These are phyloP conservation scores for Elysia chlorotica DNA, from an alignment of 1,140 invertebrate genomes.

Conservation along the genomic window DNA sequence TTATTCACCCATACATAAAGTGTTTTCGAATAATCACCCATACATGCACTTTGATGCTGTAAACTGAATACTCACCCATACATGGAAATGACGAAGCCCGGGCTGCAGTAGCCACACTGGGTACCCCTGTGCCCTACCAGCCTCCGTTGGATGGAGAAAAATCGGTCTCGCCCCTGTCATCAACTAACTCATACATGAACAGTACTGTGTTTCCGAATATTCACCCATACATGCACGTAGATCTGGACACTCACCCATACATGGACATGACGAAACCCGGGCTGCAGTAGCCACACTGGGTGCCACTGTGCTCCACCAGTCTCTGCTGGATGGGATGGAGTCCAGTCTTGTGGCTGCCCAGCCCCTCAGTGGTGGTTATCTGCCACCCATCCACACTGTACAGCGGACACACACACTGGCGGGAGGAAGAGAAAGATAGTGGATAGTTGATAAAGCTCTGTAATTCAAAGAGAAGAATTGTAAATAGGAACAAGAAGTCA, in stretches of 20 bases:
- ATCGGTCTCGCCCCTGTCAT: constrained; percentile 1
- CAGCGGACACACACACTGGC: constrained; percentile 64
- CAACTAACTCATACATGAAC: background rate
- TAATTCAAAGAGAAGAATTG: no score
- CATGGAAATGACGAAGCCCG: no score
- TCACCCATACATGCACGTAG: background rate
- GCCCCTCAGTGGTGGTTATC: constrained; percentile 77
- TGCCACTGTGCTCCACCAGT: background rate
- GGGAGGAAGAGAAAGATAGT: background rate
- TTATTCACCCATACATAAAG: background rate
- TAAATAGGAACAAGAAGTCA: no score
- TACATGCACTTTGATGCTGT: background rate
- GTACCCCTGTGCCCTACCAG: background rate
- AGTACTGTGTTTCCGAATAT: background rate
- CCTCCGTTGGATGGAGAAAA: constrained; percentile 37
- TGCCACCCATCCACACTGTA: constrained; percentile 75
- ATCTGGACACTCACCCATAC: constrained; percentile 38
- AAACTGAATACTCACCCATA: constrained; percentile 38
- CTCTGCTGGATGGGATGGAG: constrained; percentile 39
- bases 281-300: constrained; percentile 68
- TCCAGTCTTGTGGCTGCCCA: constrained; percentile 69
- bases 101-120: no score
- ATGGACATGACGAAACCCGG: constrained; percentile 51
- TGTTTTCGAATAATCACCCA: background rate
- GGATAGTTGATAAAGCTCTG: no score